Evolutionary conservation across 2,113 vertebrate species (phyloP).

Genomic region (Aspidoscelis tigris): DNA sequence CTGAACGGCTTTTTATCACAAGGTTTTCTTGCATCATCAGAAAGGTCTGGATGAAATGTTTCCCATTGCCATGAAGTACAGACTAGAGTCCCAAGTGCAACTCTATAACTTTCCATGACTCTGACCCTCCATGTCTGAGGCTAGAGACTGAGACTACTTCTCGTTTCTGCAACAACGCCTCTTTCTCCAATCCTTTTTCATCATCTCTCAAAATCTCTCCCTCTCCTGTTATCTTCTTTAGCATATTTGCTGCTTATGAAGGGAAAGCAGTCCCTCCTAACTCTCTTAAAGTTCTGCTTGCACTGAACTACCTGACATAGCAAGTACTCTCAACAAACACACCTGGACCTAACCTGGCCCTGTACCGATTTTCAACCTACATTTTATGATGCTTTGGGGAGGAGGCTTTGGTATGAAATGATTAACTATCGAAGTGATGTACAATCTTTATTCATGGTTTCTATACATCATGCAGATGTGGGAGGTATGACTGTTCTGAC

Average conservation of each 20-base stretch:
- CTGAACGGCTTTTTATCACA: neutral
- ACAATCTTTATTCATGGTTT: no score
- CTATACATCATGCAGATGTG: neutral
- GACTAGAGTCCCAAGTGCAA: neutral
- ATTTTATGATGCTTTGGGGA: neutral
- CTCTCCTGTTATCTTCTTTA: neutral
- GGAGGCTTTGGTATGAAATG: neutral
- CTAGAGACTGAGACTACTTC: no score
- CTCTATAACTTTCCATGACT: neutral
- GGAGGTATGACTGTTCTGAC: no score
- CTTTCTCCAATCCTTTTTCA: no score
- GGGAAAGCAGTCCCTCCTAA: neutral
- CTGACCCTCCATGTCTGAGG: neutral
- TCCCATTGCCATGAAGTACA: neutral
- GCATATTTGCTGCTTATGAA: neutral
- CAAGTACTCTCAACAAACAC: neutral
- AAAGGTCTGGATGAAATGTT: neutral
- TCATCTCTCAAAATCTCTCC: neutral
- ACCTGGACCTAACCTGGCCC: neutral
- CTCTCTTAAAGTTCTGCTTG: neutral
- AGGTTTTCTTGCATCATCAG: neutral
- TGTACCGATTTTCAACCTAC: neutral
- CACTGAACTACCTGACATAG: neutral
- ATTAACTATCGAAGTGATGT: neutral
- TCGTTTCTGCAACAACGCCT: no score